Evolutionary conservation across 1,140 invertebrate genomes (phyloP), one percentile per base, ranked within the genome.

Genomic region (Hylyphantes graminicola): DNA sequence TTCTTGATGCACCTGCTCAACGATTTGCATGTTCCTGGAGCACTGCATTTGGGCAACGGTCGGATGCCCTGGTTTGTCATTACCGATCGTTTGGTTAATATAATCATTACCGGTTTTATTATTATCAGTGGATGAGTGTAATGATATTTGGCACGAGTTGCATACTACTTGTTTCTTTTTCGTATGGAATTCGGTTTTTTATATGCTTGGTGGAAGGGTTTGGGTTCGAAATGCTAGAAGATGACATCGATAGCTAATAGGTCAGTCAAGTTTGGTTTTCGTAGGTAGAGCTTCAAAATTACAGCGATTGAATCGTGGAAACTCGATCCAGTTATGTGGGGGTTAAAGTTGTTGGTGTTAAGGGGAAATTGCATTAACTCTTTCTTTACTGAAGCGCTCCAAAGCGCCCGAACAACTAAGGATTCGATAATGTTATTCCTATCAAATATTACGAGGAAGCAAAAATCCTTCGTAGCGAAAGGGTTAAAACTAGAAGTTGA

Each of bases 11-110:
- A 75, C 54, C 19, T 61, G 57, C 54, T 13, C 50, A 21, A 21
- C 61, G 73, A 75, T 75, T 75, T 75, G 73, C 73, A 75, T 75
- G 73, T 50, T 35, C 5, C 53, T 74, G 48, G 59, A 57, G 54
- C 55, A 10, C 57, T 75, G 57, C 50, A 9, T 19, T 15, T 17
- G 70, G 50, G 70, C 19, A 55, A 54, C 15, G 53, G 50, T 55
- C 70, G 50, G 70, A 54, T 63, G 59, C 65, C 13, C 17, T 50
- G 55, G 15, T 61, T 19, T 75, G 55, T 61, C 73, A 59, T 75
- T 61, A 59, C 13, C 6, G 4, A 61, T 61, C 55, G 19, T 48
- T 59, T 48, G 57, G 57, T 13, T 61, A 13, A 61, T 13, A 15
- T 13, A 61, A 35, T 35, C 35, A 35, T 35, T 35, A 35, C 35